Conservation (phyloP, 2,797 vertebrate species). For the Miichthys miiuy region DNA sequence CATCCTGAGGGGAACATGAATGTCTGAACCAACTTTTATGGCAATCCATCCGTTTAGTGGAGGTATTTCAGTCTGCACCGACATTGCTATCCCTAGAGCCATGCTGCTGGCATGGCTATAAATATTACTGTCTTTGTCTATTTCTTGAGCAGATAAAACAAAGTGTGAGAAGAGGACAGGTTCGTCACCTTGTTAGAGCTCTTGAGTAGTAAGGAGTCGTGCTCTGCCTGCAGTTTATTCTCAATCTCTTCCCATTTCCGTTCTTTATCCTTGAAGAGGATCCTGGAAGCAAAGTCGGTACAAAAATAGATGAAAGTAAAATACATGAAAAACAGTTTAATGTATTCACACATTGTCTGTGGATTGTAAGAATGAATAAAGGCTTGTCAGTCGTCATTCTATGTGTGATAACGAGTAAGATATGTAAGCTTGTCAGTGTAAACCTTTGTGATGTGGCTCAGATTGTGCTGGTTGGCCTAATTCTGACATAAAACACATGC, state of each 20-base stretch:
- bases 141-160: constrained; percentile 8
- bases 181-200: constrained; percentile 93
- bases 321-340: constrained; percentile 17
- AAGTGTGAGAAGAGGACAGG: neutral
- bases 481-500: constrained; percentile 34
- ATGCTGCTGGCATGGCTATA: neutral
- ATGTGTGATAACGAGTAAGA: constrained; percentile 23
- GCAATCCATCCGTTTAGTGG: neutral
- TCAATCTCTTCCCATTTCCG: constrained; percentile 97
- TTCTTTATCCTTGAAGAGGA: constrained; percentile 98
- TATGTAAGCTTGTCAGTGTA: constrained; percentile 21
- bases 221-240: constrained; percentile 91
- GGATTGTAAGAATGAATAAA: constrained; percentile 10
- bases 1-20: constrained; percentile 1
- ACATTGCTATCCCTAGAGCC: neutral
- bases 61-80: neutral
- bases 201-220: constrained; percentile 94
- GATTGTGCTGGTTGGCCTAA: constrained; percentile 32
- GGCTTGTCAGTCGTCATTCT: constrained; percentile 40
- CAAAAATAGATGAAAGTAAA: constrained; percentile 64
- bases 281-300: constrained; percentile 81
- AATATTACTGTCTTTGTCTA: neutral
- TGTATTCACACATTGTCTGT: constrained; percentile 22
- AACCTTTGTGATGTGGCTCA: constrained; percentile 64
- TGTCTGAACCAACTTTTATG: neutral